These are phyloP conservation scores for Xylocampa areola DNA, from an alignment of 2,888 invertebrate species.

Conservation along the genomic window DNA sequence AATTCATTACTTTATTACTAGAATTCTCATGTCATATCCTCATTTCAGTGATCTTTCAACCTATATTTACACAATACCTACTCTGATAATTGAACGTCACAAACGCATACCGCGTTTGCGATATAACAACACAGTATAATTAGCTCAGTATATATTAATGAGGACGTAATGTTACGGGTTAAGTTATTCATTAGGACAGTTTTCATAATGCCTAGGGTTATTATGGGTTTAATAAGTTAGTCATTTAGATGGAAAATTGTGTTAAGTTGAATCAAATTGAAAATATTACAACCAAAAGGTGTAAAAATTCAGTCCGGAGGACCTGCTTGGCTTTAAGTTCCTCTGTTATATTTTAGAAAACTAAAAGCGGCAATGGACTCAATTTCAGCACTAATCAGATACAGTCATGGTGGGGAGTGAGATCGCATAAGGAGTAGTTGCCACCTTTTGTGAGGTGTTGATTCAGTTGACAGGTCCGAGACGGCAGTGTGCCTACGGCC, in stretches of 20 bases:
- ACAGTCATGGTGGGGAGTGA: too few species aligned
- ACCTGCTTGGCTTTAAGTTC: too few species aligned
- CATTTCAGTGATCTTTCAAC: slow-evolving; percentile 2
- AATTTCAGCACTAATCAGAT: too few species aligned
- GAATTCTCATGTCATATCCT: slow-evolving; percentile 11
- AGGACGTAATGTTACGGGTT: slow-evolving; percentile 39
- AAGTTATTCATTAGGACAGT: slow-evolving; percentile 39
- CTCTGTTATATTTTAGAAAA: too few species aligned
- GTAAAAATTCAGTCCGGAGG: too few species aligned
- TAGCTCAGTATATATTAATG: slow-evolving; percentile 45
- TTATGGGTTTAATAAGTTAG: slow-evolving; percentile 2
- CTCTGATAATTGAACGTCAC: slow-evolving; percentile 43
- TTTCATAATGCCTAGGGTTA: slow-evolving; percentile 18
- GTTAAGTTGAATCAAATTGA: background rate
- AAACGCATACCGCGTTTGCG: slow-evolving; percentile 21
- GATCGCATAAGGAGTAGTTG: too few species aligned
- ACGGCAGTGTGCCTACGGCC: too few species aligned
- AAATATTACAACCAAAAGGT: too few species aligned
- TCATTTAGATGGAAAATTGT: slow-evolving; percentile 1
- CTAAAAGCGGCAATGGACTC: too few species aligned
- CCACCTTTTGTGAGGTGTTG: too few species aligned
- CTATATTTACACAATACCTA: slow-evolving; percentile 15
- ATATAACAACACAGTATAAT: slow-evolving; percentile 37
- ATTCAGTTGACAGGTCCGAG: too few species aligned
- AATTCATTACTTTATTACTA: too few species aligned